phyloP scores from a whole-genome alignment of 2,797 vertebrate genomes.

The Gymnothorax reevesii region DNA sequence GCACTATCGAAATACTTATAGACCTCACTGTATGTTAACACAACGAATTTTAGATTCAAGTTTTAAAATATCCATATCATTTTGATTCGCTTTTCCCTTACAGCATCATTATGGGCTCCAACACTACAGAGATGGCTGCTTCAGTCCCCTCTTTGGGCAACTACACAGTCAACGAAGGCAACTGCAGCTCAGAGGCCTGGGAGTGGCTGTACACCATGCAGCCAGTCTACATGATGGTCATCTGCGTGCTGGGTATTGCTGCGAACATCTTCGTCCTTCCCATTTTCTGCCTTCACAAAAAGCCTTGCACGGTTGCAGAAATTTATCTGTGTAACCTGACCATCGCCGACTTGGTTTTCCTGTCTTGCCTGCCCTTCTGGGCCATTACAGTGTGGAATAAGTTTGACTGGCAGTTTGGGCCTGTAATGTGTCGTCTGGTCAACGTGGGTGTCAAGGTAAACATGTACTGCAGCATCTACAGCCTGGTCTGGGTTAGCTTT shows the following conservation, averaged over 20 bases:
- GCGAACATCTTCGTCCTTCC: conserved; percentile 80
- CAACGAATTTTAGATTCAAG: too few relatives aligned
- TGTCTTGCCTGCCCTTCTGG: conserved; percentile 86
- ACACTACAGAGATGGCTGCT: conserved; percentile 42
- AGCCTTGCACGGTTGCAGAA: conserved; percentile 75
- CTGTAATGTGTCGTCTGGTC: conserved; percentile 73
- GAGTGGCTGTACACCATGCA: conserved; percentile 61
- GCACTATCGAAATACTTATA: too few relatives aligned
- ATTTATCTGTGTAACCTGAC: conserved; percentile 85
- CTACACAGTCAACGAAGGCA: conserved; percentile 39
- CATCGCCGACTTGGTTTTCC: conserved; percentile 78
- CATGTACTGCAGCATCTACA: conserved; percentile 80
- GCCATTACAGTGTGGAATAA: conserved; percentile 68
- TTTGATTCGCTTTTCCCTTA: conserved; percentile 33
- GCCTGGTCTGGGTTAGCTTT: conserved; percentile 79
- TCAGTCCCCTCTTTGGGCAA: conserved; percentile 21
- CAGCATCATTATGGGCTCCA: conserved; percentile 58
- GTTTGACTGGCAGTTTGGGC: conserved; percentile 82
- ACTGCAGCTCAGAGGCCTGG: conserved; percentile 67
- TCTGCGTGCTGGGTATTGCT: conserved; percentile 73
- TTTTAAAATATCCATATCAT: too few relatives aligned
- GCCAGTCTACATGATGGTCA: conserved; percentile 66
- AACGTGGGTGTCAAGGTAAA: conserved; percentile 78
- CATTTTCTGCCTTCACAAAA: conserved; percentile 75
- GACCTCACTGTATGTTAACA: too few relatives aligned